Evolutionary conservation across 2,888 invertebrate genomes (phyloP).

Genomic region (Drosophila meridiana): DNA sequence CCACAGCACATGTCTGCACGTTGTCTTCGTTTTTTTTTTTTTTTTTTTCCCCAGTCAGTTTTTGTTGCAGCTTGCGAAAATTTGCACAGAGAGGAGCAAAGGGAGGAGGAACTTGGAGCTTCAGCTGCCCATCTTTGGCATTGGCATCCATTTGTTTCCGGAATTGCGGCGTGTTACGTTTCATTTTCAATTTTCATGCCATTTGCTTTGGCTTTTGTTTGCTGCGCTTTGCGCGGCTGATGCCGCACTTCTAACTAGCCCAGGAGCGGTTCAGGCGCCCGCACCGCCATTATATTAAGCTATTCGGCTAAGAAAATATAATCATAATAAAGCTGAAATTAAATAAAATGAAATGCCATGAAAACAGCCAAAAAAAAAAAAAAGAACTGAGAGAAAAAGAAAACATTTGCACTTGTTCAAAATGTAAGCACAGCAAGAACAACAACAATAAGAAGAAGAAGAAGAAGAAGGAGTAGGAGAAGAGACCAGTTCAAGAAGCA

Average conservation of each 20-base stretch:
- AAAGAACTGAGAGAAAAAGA: constrained; percentile 15
- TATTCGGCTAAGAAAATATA: constrained; percentile 58
- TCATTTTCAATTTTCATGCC: constrained; percentile 74
- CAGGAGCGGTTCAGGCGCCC: constrained; percentile 13
- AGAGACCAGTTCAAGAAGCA: constrained; percentile 11
- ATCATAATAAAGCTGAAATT: constrained; percentile 79
- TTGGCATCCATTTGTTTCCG: constrained; percentile 68
- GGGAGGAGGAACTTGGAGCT: neutral
- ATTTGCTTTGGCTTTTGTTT: constrained; percentile 56
- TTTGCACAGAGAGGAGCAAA: constrained; percentile 24
- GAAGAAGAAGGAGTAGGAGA: neutral
- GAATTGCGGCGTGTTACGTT: constrained; percentile 69
- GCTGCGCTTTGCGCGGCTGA: constrained; percentile 24
- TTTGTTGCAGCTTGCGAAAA: constrained; percentile 6
- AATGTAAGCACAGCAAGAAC: constrained; percentile 55
- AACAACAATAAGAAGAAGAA: constrained; percentile 7
- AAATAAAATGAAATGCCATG: constrained; percentile 76
- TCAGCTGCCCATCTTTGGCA: constrained; percentile 28
- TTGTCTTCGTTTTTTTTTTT: constrained; percentile 18
- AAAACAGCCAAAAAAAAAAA: constrained; percentile 15
- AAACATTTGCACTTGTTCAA: constrained; percentile 76
- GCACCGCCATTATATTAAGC: constrained; percentile 1
- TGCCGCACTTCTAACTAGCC: constrained; percentile 11
- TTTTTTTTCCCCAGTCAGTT: neutral
- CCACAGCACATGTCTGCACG: constrained; percentile 68